Conservation (phyloP, 2,797 vertebrate species). For the Gymnothorax javanicus region DNA sequence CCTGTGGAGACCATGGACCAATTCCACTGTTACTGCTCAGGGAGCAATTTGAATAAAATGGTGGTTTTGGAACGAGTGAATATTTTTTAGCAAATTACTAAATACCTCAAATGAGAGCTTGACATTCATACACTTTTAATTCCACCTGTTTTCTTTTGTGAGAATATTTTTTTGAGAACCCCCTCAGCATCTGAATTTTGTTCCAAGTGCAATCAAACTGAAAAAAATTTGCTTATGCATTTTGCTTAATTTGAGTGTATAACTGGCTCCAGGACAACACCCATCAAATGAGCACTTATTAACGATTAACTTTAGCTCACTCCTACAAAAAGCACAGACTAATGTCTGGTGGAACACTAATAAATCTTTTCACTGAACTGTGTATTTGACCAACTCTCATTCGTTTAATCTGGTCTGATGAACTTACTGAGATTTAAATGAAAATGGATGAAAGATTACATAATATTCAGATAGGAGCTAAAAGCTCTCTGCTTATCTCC, state of each 20-base stretch:
- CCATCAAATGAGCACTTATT: neutral
- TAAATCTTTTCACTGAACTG: neutral
- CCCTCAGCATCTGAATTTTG: neutral
- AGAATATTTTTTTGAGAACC: neutral
- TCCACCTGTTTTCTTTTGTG: neutral
- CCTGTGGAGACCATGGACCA: conserved; percentile 57
- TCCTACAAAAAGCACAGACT: neutral
- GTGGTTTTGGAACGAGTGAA: neutral
- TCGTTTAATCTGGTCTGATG: conserved; percentile 5
- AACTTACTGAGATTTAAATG: neutral
- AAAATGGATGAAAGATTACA: conserved; percentile 12
- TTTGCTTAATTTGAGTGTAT: neutral
- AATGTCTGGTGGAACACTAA: neutral
- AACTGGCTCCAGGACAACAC: neutral
- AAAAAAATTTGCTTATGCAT: neutral
- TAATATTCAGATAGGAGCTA: neutral
- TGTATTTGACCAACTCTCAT: conserved; percentile 14
- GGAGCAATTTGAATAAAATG: neutral
- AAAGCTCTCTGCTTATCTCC: neutral
- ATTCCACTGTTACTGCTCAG: neutral
- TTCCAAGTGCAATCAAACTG: neutral
- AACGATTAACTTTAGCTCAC: neutral
- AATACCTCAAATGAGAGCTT: neutral
- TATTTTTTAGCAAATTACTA: neutral
- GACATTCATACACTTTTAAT: neutral